Evolutionary conservation across 2,113 vertebrate genomes (phyloP), one percentile per base, ranked within the genome.

Genomic region (Strix aluco): DNA sequence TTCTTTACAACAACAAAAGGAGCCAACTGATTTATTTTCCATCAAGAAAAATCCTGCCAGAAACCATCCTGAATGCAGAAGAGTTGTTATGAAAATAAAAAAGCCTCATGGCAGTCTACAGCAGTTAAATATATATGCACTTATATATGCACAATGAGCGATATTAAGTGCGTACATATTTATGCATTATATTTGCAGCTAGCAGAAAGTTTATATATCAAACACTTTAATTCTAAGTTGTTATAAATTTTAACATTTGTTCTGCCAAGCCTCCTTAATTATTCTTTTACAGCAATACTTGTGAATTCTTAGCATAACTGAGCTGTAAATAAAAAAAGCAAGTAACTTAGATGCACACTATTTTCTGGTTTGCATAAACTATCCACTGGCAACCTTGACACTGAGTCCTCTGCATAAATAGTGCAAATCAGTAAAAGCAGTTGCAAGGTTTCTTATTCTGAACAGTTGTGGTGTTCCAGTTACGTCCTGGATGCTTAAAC

Each of bases 371-470:
- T 54, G 18, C 2, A 1, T 73, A n/a, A 90, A 74, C 61, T 67
- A 59, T 47, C 42, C 66, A 57, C n/a, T 40, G 61, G 70, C 57
- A 89, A 73, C 92, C 81, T 79, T 85, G 74, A 49, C 74, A 65
- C 44, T n/a, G 26, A 84, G 34, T 5, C 1, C 46, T 67, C 70
- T 75, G 57, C 62, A 81, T 69, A 63, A 78, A 78, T 16, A 95
- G 34, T n/a, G 71, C 40, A 90, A 49, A 81, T 75, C 22, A 86
- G 80, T 49, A 95, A 81, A 92, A 91, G 73, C 86, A 86, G 66
- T 73, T 81, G 61, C 80, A 87, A 81, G 55, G 70, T 82, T 96
- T 90, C 89, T 84, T 79, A 58, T 73, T 94, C 86, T 91, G 52
- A 89, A 79, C n/a, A 82, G 78, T 47, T 77, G 71, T 38, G 5